Evolutionary conservation across 2,797 vertebrate genomes (phyloP), one percentile per base, ranked within the genome.

Genomic region (Anomalospiza imberbis): DNA sequence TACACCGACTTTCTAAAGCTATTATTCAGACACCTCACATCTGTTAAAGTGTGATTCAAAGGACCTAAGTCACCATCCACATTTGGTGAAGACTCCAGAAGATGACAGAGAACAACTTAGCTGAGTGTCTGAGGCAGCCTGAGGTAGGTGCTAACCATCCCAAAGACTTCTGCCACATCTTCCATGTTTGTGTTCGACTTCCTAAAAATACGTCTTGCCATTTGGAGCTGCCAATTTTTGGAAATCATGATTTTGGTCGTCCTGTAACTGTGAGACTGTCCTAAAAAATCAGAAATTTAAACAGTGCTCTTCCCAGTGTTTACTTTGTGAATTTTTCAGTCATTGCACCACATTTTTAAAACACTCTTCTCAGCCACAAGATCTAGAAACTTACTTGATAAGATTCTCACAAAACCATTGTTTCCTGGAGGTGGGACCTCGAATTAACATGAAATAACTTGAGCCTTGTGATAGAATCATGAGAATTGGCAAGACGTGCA

Each of bases 381-480:
- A 73, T 84, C 53, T 65, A 87, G 65, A 87, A 82, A 77, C 22
- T 51, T 67, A 40, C 34, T 91, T 55, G 45, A 53, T 66, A 90
- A 91, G 53, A 54, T 55, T 92, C 63, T 65, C 81, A 80, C 9
- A 17, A n/a, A 93, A 87, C 79, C 50, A 74, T 36, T 44, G 57
- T 71, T 84, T 95, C 63, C 75, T n/a, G 78, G 54, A 96, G 88
- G 73, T 47, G 66, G 45, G 68, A 88, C 85, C 40, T 82, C 6
- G 7, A 89, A 58, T 74, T 76, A 93, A 95, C 96, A 91, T 91
- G 93, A 94, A 95, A 66, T 55, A 94, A 93, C 89, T 95, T 91
- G 93, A 91, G 67, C 51, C 54, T 77, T 71, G 71, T 17, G 90
- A 96, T 97, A 96, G 93, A 82, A 96, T 96, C 90, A 87, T 45